These are phyloP conservation scores for Myopa testacea DNA, from an alignment of 2,888 invertebrate genomes.

Conservation along the genomic window DNA sequence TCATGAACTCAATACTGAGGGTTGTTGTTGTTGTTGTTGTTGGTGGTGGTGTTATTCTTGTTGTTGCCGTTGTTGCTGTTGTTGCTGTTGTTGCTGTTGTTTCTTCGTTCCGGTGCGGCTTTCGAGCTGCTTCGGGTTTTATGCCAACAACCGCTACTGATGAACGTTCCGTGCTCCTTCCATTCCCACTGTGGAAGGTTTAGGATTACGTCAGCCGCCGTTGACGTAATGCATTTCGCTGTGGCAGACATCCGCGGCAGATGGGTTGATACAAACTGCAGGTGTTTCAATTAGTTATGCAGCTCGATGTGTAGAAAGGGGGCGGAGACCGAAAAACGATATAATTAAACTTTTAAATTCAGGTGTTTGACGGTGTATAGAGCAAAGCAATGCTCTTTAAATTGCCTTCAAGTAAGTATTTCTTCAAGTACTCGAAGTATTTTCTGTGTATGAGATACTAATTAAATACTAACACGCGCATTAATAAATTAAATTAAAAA, in stretches of 20 bases:
- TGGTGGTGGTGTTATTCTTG: not conserved
- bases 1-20: not conserved
- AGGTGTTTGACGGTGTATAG: slow-evolving; percentile 11
- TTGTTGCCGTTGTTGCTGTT: not conserved
- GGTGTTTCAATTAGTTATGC: slow-evolving; percentile 29
- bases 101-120: slow-evolving; percentile 17
- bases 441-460: no score
- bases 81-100: not conserved
- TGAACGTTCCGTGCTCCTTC: slow-evolving; percentile 21
- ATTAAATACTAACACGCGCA: no score
- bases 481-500: not conserved
- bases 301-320: not conserved
- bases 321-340: not conserved
- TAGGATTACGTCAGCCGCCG: slow-evolving; percentile 31
- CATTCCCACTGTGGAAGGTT: slow-evolving; percentile 32
- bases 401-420: no score
- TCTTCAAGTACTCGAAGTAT: no score
- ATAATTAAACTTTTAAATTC: slow-evolving; percentile 14
- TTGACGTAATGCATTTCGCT: slow-evolving; percentile 5
- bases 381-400: not conserved
- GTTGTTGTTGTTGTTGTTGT: not conserved
- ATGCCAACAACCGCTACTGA: slow-evolving; percentile 3
- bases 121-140: slow-evolving; percentile 1
- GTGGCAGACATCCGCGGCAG: not conserved
- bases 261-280: slow-evolving; percentile 15